Evolutionary conservation across 1,140 invertebrate species (phyloP), one percentile per base, ranked within the genome.

Genomic region (Cyphomyrmex costatus): DNA sequence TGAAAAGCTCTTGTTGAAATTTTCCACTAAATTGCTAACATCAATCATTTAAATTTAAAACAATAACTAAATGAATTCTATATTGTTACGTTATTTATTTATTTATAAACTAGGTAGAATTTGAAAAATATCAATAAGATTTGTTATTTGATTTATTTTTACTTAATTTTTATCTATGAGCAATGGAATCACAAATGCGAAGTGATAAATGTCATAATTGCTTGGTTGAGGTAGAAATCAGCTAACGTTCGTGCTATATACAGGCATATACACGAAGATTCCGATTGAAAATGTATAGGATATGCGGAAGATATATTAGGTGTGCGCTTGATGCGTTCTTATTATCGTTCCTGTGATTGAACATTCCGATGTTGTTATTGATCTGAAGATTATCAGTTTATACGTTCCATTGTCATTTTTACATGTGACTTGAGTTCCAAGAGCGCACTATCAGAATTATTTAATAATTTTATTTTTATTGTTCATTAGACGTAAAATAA

Each of bases 341-440:
- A 76, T 83, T 79, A 46, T 36, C 63, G 70, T 76, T 87, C n/a
- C 86, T 87, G 80, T 82, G 61, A 80, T 70, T 87, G 33, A 82
- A 82, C 49, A 88, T 88, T 83, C 77, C 71, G 42, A 71, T 65
- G 1, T 53, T 16, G 66, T 83, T 27, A 58, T n/a, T 21, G 24
- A 84, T 60, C 19, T 58, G 53, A 70, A 70, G n/a, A 30, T 65
- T 71, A 76, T 73, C 24, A 71, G 4, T 80, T 87, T n/a, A 27
- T 51, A 49, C 66, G 66, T 88, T 86, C 46, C 14, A 19, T 83
- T 83, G 51, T 33, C 42, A 30, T 49, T 73, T 27, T 83, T 33
- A 3, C 6, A n/a, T 46, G 2, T 33, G 16, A 71, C 0, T 82
- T 58, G 12, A 0, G 14, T 49, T 49, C 8, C 3, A 49, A 3